Conservation (phyloP, 2,113 vertebrate genomes). For the Archilochus colubris region DNA sequence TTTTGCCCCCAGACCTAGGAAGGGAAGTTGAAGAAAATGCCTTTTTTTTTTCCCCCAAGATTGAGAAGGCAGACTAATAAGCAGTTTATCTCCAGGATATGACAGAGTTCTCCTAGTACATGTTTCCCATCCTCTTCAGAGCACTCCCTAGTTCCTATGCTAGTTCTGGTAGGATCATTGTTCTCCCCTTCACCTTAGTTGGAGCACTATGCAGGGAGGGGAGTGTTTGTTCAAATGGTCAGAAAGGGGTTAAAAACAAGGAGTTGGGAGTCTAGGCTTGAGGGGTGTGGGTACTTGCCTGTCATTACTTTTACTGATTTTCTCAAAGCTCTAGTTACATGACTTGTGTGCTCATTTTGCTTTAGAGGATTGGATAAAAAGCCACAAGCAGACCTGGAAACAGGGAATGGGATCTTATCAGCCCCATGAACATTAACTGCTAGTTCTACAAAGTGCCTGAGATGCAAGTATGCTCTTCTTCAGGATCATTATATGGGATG, state of each 20-base stretch:
- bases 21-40: not conserved
- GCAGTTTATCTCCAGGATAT: not conserved
- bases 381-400: not conserved
- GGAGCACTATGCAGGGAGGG: not conserved
- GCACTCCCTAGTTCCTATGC: not conserved
- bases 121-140: not conserved
- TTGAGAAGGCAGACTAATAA: not conserved
- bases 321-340: not conserved
- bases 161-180: not conserved
- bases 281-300: not conserved
- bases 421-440: not conserved
- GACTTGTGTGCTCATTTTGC: not conserved
- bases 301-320: not conserved
- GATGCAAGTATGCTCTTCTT: not conserved
- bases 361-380: not conserved
- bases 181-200: not conserved
- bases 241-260: not conserved
- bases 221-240: not conserved
- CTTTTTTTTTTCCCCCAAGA: not conserved
- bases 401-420: not conserved
- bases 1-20: not conserved
- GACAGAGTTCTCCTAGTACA: not conserved
- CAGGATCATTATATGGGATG: not conserved
- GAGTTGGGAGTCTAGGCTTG: accelerated
- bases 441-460: not conserved